phyloP scores from a whole-genome alignment of 2,888 invertebrate genomes.

The Gonocerus acuteangulatus region DNA sequence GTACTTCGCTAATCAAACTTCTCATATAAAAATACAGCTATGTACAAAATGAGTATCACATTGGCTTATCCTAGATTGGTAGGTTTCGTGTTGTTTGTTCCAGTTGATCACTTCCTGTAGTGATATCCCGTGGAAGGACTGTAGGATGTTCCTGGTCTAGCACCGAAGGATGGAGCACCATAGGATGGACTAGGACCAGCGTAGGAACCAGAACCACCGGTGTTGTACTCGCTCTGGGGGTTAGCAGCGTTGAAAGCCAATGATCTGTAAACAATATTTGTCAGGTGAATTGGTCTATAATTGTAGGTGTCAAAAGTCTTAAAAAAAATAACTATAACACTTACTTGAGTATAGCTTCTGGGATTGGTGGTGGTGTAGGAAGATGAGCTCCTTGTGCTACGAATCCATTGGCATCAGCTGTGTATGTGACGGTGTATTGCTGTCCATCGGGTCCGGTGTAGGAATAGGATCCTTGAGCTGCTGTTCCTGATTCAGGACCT shows the following conservation, averaged over 20 bases:
- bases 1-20: too few relatives aligned
- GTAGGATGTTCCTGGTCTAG: slow-evolving; percentile 26
- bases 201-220: neutral
- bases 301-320: too few relatives aligned
- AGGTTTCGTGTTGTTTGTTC: neutral
- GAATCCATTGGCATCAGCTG: slow-evolving; percentile 56
- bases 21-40: too few relatives aligned
- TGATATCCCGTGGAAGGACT: slow-evolving; percentile 32
- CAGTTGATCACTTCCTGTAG: slow-evolving; percentile 24
- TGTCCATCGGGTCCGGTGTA: slow-evolving; percentile 50
- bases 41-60: slow-evolving; percentile 19
- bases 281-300: too few relatives aligned
- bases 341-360: slow-evolving; percentile 51
- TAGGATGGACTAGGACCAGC: neutral
- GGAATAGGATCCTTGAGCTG: slow-evolving; percentile 43
- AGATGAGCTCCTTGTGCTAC: slow-evolving; percentile 58
- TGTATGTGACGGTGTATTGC: slow-evolving; percentile 48
- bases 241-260: slow-evolving; percentile 22
- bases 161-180: too few relatives aligned
- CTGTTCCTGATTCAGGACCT: slow-evolving; percentile 41
- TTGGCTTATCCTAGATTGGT: slow-evolving; percentile 21
- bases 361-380: slow-evolving; percentile 76
- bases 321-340: slow-evolving; percentile 25
- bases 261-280: neutral
- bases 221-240: slow-evolving; percentile 22